These are phyloP conservation scores for Coendou prehensilis DNA, from an alignment of 2,797 vertebrate species.

Conservation along the genomic window DNA sequence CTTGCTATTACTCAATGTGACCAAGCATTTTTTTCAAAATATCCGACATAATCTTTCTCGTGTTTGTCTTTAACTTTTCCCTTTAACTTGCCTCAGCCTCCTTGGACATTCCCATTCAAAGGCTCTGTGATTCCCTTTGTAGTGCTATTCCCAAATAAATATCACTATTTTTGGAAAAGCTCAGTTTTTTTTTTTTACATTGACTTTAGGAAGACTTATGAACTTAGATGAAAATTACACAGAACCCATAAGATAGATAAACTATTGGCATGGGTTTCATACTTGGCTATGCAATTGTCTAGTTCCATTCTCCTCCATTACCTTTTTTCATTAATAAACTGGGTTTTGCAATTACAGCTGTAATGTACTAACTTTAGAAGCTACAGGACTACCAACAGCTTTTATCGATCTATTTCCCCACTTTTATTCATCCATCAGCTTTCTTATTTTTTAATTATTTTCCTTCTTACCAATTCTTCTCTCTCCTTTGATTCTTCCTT, in stretches of 20 bases:
- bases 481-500: conserved; percentile 33
- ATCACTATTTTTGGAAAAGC: background rate
- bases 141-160: background rate
- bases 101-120: background rate
- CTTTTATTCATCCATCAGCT: background rate
- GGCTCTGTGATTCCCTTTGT: no score
- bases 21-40: background rate
- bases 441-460: background rate
- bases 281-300: background rate
- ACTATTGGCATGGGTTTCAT: background rate
- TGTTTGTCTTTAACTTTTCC: background rate
- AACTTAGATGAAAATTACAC: background rate
- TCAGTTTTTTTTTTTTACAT: background rate
- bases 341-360: background rate
- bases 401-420: background rate
- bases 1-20: background rate
- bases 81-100: background rate
- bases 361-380: background rate
- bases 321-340: background rate
- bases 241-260: background rate
- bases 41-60: background rate
- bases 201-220: background rate
- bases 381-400: background rate
- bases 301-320: background rate
- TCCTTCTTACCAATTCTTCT: background rate